phyloP scores from a whole-genome alignment of 2,797 vertebrate species.

The Xerus rutilus region DNA sequence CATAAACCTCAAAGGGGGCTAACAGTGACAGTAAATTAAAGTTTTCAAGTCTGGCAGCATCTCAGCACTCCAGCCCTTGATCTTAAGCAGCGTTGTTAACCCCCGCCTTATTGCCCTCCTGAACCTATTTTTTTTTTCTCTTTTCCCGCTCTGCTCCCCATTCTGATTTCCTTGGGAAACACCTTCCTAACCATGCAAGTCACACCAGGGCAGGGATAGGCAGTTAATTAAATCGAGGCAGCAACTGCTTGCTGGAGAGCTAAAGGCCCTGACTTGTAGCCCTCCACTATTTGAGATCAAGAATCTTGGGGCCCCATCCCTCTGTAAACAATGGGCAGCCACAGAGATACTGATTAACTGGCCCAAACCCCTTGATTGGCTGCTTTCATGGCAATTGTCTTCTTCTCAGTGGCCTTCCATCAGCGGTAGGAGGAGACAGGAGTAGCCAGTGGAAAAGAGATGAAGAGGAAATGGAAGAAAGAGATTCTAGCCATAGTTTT shows the following conservation, averaged over 20 bases:
- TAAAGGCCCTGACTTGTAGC: conserved; percentile 63
- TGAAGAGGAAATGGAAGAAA: neutral
- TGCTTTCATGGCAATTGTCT: neutral
- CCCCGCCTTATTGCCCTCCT: conserved; percentile 88
- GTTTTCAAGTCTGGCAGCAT: conserved; percentile 92
- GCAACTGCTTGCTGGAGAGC: conserved; percentile 76
- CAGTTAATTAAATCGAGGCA: conserved; percentile 85
- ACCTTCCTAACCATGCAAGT: conserved; percentile 83
- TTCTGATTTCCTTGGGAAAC: conserved; percentile 88
- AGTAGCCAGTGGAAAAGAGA: neutral
- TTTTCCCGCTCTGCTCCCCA: conserved; percentile 74
- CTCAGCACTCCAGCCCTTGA: conserved; percentile 90
- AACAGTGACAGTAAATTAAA: conserved; percentile 93
- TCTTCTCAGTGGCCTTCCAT: neutral
- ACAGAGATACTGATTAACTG: conserved; percentile 67
- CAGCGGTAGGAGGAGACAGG: neutral
- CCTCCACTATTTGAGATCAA: conserved; percentile 62
- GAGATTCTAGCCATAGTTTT: neutral
- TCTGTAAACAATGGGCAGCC: conserved; percentile 75
- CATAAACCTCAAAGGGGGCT: conserved; percentile 93
- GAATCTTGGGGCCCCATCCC: conserved; percentile 46
- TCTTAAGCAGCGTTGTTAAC: conserved; percentile 90
- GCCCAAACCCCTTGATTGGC: neutral
- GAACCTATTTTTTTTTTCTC: conserved; percentile 82
- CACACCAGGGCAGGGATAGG: conserved; percentile 79